These are phyloP conservation scores for Aphelinus certus DNA, from an alignment of 1,140 invertebrate species.

Conservation along the genomic window DNA sequence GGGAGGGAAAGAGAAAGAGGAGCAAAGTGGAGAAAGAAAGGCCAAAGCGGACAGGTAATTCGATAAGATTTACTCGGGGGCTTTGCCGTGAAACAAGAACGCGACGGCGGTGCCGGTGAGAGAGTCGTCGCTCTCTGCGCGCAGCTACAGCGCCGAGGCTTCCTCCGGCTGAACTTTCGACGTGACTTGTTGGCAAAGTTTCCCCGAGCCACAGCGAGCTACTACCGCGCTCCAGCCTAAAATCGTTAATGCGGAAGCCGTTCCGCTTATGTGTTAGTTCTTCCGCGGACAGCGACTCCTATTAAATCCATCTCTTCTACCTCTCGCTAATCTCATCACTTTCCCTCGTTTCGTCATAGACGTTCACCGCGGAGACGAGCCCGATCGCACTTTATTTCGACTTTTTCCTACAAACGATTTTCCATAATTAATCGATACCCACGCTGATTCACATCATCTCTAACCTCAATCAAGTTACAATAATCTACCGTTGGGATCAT, in stretches of 20 bases:
- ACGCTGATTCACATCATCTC: too few relatives aligned
- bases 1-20: not conserved
- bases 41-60: constrained; percentile 46
- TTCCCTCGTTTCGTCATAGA: too few relatives aligned
- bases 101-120: too few relatives aligned
- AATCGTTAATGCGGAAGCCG: constrained; percentile 17
- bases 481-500: too few relatives aligned
- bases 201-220: not conserved
- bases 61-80: constrained; percentile 59
- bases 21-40: not conserved
- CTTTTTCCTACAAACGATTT: too few relatives aligned
- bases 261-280: not conserved
- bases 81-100: constrained; percentile 40
- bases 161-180: constrained; percentile 34
- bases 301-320: too few relatives aligned
- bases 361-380: too few relatives aligned
- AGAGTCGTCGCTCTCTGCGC: not conserved
- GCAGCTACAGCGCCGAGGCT: constrained; percentile 43
- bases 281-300: too few relatives aligned
- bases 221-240: not conserved
- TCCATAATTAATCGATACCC: too few relatives aligned
- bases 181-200: constrained; percentile 47
- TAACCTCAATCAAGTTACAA: too few relatives aligned
- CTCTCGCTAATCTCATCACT: too few relatives aligned
- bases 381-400: too few relatives aligned